Evolutionary conservation across 2,113 vertebrate genomes (phyloP).

Genomic region (Okapia johnstoni): DNA sequence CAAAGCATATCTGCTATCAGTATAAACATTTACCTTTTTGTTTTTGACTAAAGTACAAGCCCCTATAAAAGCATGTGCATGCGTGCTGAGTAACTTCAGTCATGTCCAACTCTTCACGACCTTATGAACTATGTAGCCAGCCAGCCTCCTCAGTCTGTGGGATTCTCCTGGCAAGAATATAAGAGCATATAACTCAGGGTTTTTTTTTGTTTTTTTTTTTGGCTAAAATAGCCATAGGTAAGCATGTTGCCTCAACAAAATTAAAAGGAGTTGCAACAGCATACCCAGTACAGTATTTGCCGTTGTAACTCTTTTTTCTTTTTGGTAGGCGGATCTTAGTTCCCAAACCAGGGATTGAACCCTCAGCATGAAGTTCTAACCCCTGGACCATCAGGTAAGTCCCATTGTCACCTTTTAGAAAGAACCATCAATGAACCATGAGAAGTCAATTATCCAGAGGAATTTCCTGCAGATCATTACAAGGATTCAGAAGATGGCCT

Average conservation of each 20-base stretch:
- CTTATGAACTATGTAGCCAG: neutral
- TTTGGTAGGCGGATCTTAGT: neutral
- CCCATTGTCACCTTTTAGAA: neutral
- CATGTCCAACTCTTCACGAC: accelerated
- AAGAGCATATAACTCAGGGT: neutral
- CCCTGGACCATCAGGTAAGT: neutral
- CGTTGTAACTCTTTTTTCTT: neutral
- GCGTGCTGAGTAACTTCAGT: neutral
- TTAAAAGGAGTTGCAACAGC: neutral
- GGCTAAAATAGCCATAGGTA: neutral
- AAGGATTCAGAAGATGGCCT: neutral
- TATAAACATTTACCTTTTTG: neutral
- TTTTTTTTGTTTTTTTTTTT: accelerated
- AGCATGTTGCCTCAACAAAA: neutral
- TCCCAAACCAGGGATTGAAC: neutral
- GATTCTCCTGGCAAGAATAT: neutral
- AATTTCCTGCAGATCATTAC: neutral
- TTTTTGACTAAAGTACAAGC: neutral
- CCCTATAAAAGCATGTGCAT: neutral
- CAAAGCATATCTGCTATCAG: neutral
- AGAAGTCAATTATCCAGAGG: neutral
- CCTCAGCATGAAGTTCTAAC: neutral
- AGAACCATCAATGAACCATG: neutral
- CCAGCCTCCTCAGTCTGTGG: accelerated
- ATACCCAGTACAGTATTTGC: neutral